Percentiles rank a stretch among this genome's conserved stretches.
Evolutionary conservation across 2,113 vertebrate genomes (phyloP).

Genomic region (Oenanthe melanoleuca): DNA sequence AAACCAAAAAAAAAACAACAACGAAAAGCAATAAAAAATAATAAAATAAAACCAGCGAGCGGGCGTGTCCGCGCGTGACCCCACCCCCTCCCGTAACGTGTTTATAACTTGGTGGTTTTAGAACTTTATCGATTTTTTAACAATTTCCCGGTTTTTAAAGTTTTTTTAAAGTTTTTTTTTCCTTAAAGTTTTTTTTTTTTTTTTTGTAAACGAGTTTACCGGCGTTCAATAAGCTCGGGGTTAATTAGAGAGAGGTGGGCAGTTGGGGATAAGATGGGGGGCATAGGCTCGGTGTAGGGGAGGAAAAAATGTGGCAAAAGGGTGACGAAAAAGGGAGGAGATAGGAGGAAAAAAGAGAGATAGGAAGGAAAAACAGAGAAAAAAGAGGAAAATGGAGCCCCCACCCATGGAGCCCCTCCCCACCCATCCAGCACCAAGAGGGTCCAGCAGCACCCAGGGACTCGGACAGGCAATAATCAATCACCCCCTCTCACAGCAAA

Average conservation of each 20-base stretch:
- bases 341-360: background rate
- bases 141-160: no score
- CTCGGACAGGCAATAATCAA: background rate
- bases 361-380: no score
- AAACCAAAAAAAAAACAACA: no score
- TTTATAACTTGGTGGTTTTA: no score
- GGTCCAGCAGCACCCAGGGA: background rate
- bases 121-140: no score
- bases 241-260: background rate
- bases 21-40: no score
- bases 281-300: background rate
- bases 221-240: background rate
- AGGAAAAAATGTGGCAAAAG: background rate
- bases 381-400: background rate
- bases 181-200: no score
- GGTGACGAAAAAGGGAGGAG: background rate
- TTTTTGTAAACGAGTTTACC: no score
- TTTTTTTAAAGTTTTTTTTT: no score
- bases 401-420: background rate
- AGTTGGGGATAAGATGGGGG: background rate
- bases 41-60: no score
- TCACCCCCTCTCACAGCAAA: background rate
- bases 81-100: no score
- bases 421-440: background rate
- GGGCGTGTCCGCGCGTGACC: no score